A percentile compares a stretch with the other conserved stretches of the same genome.
Evolutionary conservation across 2,888 invertebrate genomes (phyloP).

Genomic region (Drosophila tripunctata): DNA sequence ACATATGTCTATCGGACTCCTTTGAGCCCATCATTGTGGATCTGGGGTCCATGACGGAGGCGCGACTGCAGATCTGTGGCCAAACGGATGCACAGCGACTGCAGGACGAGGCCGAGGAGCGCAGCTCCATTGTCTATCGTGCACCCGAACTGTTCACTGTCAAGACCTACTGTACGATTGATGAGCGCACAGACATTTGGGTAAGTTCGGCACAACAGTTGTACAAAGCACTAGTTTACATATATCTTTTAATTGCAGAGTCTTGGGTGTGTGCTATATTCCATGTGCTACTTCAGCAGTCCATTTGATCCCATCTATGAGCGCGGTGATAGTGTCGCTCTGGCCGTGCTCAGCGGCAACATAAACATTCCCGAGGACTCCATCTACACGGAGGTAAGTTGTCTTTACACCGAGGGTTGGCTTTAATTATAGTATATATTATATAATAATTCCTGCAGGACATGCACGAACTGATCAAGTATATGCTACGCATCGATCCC

Average conservation of each 20-base stretch:
- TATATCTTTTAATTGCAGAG: slow-evolving; percentile 86
- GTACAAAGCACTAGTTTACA: not conserved
- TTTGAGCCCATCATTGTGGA: slow-evolving; percentile 92
- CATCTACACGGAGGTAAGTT: slow-evolving; percentile 86
- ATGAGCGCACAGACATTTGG: slow-evolving; percentile 95
- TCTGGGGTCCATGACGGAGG: slow-evolving; percentile 89
- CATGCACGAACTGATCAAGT: slow-evolving; percentile 88
- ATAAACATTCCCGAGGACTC: slow-evolving; percentile 89
- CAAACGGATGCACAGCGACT: slow-evolving; percentile 88
- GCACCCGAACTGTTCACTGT: slow-evolving; percentile 95
- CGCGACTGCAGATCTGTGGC: slow-evolving; percentile 87
- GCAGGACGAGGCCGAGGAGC: slow-evolving; percentile 92
- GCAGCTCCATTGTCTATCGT: slow-evolving; percentile 94
- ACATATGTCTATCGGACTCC: slow-evolving; percentile 90
- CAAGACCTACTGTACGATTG: slow-evolving; percentile 91
- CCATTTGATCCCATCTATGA: slow-evolving; percentile 94
- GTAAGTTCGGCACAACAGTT: slow-evolving; percentile 46
- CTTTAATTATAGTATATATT: not conserved
- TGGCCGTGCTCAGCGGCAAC: slow-evolving; percentile 92
- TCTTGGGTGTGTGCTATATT: slow-evolving; percentile 93
- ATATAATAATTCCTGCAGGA: slow-evolving; percentile 86
- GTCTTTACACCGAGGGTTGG: not conserved
- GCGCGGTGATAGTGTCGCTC: slow-evolving; percentile 93
- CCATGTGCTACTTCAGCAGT: slow-evolving; percentile 93
- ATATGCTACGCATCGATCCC: slow-evolving; percentile 90